phyloP scores from a whole-genome alignment of 2,113 vertebrate genomes.

The cattle (Bos taurus) region DNA sequence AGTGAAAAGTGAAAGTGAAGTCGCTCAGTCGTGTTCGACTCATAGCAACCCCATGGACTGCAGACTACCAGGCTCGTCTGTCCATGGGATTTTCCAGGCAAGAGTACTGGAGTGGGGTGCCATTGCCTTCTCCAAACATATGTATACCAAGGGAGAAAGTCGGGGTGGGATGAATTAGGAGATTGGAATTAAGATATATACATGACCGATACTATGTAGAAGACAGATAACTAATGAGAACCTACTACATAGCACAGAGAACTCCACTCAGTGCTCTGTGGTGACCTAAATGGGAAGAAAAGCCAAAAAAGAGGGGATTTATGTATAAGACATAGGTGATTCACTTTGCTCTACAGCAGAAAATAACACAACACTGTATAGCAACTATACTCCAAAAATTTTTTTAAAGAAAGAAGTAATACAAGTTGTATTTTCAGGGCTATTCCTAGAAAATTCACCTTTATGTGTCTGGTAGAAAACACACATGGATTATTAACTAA shows the following conservation, averaged over 20 bases:
- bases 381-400: background rate
- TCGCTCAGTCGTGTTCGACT: too few species aligned
- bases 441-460: conserved; percentile 32
- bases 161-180: background rate
- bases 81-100: too few species aligned
- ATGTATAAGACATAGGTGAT: background rate
- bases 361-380: background rate
- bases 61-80: too few species aligned
- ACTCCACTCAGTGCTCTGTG: background rate
- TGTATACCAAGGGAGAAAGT: background rate
- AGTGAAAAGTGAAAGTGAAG: too few species aligned
- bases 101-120: too few species aligned
- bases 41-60: too few species aligned
- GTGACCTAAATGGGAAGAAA: background rate
- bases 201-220: too few species aligned
- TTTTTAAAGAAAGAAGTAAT: background rate
- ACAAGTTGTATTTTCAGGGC: background rate
- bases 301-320: background rate
- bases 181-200: background rate
- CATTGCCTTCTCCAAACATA: background rate
- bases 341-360: background rate
- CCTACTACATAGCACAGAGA: background rate
- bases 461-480: background rate
- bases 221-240: background rate
- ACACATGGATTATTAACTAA: conserved; percentile 15